Evolutionary conservation across 2,797 vertebrate species (phyloP).

Genomic region (Cichlasoma orientale): DNA sequence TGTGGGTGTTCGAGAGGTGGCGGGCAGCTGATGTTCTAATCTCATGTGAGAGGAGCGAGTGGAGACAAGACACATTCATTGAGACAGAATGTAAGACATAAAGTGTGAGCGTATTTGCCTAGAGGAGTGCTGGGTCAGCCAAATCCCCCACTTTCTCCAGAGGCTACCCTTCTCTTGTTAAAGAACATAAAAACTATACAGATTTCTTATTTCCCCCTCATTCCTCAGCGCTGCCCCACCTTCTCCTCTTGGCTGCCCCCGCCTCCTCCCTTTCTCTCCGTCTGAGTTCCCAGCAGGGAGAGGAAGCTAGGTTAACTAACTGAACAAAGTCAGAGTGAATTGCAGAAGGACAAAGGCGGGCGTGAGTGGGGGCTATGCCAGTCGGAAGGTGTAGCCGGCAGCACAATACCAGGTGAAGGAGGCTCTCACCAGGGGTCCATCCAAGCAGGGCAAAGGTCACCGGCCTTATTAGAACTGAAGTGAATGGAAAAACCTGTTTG

Average conservation of each 20-base stretch:
- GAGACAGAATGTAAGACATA: not conserved
- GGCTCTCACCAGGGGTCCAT: constrained; percentile 76
- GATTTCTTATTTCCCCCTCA: constrained; percentile 43
- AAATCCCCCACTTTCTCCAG: constrained; percentile 21
- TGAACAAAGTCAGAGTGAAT: constrained; percentile 91
- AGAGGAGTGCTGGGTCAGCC: constrained; percentile 5
- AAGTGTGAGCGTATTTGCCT: constrained; percentile 21
- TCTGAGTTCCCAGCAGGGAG: constrained; percentile 82
- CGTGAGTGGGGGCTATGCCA: constrained; percentile 82
- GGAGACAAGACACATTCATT: constrained; percentile 7
- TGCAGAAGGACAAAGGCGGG: constrained; percentile 84
- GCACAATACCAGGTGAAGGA: constrained; percentile 92
- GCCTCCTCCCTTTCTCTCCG: constrained; percentile 46
- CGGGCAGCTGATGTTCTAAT: constrained; percentile 52
- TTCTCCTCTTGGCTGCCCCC: constrained; percentile 28
- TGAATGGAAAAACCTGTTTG: constrained; percentile 78
- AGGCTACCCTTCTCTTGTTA: constrained; percentile 9
- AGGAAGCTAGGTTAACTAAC: constrained; percentile 95
- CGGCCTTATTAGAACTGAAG: constrained; percentile 85
- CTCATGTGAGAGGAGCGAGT: constrained; percentile 46
- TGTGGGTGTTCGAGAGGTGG: constrained; percentile 15
- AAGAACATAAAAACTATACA: constrained; percentile 6
- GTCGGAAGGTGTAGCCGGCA: constrained; percentile 84
- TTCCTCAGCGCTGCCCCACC: constrained; percentile 23
- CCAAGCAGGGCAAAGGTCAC: constrained; percentile 85